These are phyloP conservation scores for Pocillopora meandrina DNA, from an alignment of 92 coral and sea anemone species.

Conservation along the genomic window DNA sequence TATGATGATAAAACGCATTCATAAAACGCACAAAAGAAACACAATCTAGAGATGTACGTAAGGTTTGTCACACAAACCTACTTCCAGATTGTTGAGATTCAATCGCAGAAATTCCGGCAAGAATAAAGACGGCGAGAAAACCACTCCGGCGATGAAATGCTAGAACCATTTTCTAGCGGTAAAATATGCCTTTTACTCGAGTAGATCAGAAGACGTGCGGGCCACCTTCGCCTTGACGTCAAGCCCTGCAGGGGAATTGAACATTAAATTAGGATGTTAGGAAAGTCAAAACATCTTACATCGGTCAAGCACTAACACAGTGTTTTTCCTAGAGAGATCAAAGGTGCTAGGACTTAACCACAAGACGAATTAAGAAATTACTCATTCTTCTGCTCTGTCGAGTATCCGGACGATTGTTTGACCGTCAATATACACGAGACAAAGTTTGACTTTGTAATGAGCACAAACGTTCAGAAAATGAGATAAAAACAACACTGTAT, in stretches of 20 bases:
- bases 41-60: not conserved
- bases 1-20: no score
- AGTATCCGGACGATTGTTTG: not conserved
- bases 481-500: constrained; percentile 3
- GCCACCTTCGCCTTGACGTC: constrained; percentile 7
- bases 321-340: not conserved
- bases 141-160: not conserved
- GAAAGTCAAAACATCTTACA: not conserved
- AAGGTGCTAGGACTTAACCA: not conserved
- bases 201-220: not conserved
- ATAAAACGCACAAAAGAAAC: constrained; percentile 10
- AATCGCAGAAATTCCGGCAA: constrained; percentile 13
- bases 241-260: constrained; percentile 12
- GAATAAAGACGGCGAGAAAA: not conserved
- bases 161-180: constrained; percentile 1
- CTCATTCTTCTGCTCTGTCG: not conserved
- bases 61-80: constrained; percentile 2
- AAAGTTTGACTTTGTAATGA: constrained; percentile 17
- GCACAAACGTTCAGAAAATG: not conserved
- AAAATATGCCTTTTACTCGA: not conserved
- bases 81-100: constrained; percentile 30
- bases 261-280: constrained; percentile 28
- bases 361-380: not conserved
- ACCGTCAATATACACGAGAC: not conserved
- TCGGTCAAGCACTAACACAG: not conserved